Base-by-base conservation (phyloP, 2,113 vertebrate genomes). In the Dryoscopus gambensis region DNA sequence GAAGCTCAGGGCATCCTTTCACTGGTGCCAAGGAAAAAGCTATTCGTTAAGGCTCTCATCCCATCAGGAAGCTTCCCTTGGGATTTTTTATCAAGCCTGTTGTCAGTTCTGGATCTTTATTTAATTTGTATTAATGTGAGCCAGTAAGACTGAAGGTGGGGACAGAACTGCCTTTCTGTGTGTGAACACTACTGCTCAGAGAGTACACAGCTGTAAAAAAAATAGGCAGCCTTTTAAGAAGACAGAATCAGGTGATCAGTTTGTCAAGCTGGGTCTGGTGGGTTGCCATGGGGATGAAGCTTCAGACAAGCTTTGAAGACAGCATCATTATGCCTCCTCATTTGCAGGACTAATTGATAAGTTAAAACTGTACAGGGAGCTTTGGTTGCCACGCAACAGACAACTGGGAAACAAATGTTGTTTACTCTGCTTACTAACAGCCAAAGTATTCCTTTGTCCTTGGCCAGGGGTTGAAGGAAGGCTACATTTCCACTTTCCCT, bases 271-370 rank as follows among this genome's bases (percentile, higher is more conserved):
- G 35, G 89, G 57, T 89, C 73, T 91, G 94, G 57, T 97, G 75
- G 75, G 98, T 98, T 98, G 92, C 97, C 91, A 98, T 97, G 97
- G 98, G 93, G 90, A 98, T 89, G 73, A 86, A 91, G 92, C 91
- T 93, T 49, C 92, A 94, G 69, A 81, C 77, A 95, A 87, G 80
- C 75, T 92, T 92, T 96, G 85, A 96, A 84, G 87, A 93, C 96
- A 97, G 95, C 94, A 78, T 93, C 95, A 95, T 95, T 97, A 91
- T 90, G 69, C 92, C 62, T 96, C 74, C 94, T 95, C 75, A 89
- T 95, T 98, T 95, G 90, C 93, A 82, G 87, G 93, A 85, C 93
- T 97, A 79, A 95, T 95, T 71, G 95, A 97, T 97, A 95, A 96
- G 94, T 97, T 96, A 92, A 76, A 93, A 97, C 87, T 94, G 90